phyloP scores from a whole-genome alignment of 2,888 invertebrate genomes.

The Kryphioiulus occultus region DNA sequence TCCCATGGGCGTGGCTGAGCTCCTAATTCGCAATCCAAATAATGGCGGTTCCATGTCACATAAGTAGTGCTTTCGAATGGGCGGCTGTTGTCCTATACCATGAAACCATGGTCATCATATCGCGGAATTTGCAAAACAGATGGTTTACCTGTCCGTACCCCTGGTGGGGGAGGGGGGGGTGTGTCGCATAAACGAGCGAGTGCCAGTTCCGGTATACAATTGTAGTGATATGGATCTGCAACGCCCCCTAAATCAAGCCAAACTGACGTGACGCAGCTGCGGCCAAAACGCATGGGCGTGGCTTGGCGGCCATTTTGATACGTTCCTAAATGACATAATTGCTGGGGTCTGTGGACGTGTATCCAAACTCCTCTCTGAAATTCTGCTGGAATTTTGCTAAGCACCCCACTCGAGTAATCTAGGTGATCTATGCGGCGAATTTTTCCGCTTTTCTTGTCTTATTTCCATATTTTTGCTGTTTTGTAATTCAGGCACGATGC shows the following conservation, averaged over 20 bases:
- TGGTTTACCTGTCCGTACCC: not conserved
- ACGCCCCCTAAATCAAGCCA: not conserved
- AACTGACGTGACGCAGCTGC: not conserved
- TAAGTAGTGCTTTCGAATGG: not conserved
- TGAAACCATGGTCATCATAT: not conserved
- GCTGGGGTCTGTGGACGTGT: too few species aligned
- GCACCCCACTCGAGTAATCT: not conserved
- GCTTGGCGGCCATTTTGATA: slow-evolving; percentile 4
- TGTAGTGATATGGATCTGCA: not conserved
- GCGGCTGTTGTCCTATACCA: not conserved
- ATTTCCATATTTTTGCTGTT: slow-evolving; percentile 20
- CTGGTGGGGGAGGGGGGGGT: not conserved
- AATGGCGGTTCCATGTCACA: not conserved
- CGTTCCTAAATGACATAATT: not conserved
- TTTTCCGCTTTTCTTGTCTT: not conserved
- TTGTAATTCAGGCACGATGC: slow-evolving; percentile 20
- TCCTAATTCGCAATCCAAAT: slow-evolving; percentile 21
- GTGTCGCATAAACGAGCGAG: not conserved
- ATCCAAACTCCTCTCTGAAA: too few species aligned
- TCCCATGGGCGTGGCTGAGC: not conserved
- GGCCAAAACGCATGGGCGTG: not conserved
- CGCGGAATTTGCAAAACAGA: slow-evolving; percentile 25
- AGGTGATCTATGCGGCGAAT: slow-evolving; percentile 9
- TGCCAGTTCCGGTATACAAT: not conserved
- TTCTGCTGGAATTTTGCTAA: too few species aligned